Conservation (phyloP, 1,140 invertebrate genomes). For the Diuraphis noxia region DNA sequence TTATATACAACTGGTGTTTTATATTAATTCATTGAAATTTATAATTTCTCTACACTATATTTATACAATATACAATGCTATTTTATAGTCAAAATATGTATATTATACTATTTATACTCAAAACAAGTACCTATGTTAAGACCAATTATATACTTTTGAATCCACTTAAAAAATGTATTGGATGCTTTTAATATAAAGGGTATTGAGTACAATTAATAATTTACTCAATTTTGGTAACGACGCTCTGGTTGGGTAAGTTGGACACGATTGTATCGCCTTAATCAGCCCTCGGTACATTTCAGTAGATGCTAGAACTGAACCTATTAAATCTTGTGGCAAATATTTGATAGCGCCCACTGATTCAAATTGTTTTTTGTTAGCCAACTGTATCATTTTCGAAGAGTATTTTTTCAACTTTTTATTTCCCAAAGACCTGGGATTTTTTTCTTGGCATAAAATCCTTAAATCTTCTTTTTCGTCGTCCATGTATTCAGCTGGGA, state of each 20-base stretch:
- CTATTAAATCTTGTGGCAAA: conserved; percentile 16
- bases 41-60: background rate
- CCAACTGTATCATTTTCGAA: conserved; percentile 8
- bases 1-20: background rate
- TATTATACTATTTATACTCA: no score
- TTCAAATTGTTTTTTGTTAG: background rate
- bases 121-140: background rate
- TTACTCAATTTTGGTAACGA: conserved; percentile 13
- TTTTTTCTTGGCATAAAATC: conserved; percentile 16
- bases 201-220: conserved; percentile 1
- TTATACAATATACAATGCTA: background rate
- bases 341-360: background rate
- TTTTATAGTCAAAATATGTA: background rate
- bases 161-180: conserved; percentile 19
- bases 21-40: background rate
- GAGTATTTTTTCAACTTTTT: conserved; percentile 38
- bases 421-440: conserved; percentile 32
- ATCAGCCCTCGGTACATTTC: background rate
- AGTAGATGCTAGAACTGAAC: background rate
- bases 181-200: conserved; percentile 29
- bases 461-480: conserved; percentile 36
- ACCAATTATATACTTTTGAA: background rate
- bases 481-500: conserved; percentile 36
- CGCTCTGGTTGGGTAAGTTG: background rate
- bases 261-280: background rate